These are phyloP conservation scores for Formica selysi DNA, from an alignment of 1,140 invertebrate genomes.

Conservation along the genomic window DNA sequence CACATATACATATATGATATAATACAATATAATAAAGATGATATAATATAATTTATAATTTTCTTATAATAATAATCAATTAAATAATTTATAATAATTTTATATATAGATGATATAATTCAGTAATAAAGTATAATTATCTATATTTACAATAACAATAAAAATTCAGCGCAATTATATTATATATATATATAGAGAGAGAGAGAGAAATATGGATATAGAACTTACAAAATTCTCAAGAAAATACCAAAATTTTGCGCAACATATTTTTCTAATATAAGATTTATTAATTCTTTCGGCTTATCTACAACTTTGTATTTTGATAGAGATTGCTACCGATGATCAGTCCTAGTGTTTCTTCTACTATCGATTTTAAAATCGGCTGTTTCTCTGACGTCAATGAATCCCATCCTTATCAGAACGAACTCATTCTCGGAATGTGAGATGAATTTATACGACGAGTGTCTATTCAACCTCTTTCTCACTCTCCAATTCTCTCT, in stretches of 20 bases:
- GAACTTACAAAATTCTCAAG: no score
- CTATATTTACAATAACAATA: no score
- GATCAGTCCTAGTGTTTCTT: slow-evolving; percentile 19
- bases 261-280: background rate
- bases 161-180: no score
- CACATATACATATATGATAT: background rate
- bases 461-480: slow-evolving; percentile 32
- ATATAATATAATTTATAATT: background rate
- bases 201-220: no score
- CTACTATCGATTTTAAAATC: slow-evolving; percentile 41
- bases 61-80: no score
- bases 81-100: background rate
- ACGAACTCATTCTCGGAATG: slow-evolving; percentile 64
- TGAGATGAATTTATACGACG: slow-evolving; percentile 72
- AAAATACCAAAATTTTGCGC: no score
- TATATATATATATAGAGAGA: no score
- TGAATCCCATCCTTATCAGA: slow-evolving; percentile 55
- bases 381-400: slow-evolving; percentile 37
- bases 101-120: no score
- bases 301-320: background rate
- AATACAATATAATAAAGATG: no score
- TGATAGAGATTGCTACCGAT: background rate
- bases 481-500: background rate
- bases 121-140: no score
- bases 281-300: background rate